Conservation (phyloP, 2,888 invertebrate genomes). For the Scaptomyza reducta region DNA sequence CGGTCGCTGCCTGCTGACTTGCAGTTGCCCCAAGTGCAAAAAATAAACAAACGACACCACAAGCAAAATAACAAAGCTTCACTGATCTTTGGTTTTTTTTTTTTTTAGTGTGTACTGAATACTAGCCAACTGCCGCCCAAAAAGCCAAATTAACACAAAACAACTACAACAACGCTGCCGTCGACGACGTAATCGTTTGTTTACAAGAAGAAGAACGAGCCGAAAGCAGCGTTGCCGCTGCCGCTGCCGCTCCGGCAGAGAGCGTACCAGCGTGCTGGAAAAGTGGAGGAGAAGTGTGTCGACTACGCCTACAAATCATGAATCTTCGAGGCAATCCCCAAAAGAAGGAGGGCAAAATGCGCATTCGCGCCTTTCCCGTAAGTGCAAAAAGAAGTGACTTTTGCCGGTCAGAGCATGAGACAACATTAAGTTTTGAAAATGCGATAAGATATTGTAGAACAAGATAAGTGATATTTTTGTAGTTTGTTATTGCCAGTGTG, state of each 20-base stretch:
- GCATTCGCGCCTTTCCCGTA: conserved; percentile 98
- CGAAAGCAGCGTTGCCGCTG: conserved; percentile 30
- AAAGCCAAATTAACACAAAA: background rate
- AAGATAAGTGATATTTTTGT: background rate
- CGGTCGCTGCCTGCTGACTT: conserved; percentile 46
- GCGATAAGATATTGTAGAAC: conserved; percentile 29
- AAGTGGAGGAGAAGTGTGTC: conserved; percentile 82
- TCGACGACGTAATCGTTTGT: conserved; percentile 40
- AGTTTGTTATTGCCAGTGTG: background rate
- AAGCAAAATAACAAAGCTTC: conserved; percentile 16
- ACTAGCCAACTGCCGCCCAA: conserved; percentile 11
- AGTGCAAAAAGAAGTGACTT: conserved; percentile 86
- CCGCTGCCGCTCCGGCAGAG: conserved; percentile 34
- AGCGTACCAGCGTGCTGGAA: conserved; percentile 55
- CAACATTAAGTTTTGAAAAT: conserved; percentile 2
- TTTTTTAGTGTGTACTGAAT: conserved; percentile 1
- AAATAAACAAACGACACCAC: conserved; percentile 13
- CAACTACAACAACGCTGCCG: conserved; percentile 4
- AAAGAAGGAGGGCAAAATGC: conserved; percentile 98
- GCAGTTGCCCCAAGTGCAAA: conserved; percentile 37
- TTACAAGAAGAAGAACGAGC: conserved; percentile 32
- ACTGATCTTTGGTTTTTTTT: conserved; percentile 8
- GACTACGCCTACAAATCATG: conserved; percentile 79
- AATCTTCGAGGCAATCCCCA: conserved; percentile 86
- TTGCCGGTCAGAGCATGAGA: conserved; percentile 30